Base-by-base conservation (phyloP, 37 sponge, comb jelly and placozoan species). In the Halisarca cf. caerulea region DNA sequence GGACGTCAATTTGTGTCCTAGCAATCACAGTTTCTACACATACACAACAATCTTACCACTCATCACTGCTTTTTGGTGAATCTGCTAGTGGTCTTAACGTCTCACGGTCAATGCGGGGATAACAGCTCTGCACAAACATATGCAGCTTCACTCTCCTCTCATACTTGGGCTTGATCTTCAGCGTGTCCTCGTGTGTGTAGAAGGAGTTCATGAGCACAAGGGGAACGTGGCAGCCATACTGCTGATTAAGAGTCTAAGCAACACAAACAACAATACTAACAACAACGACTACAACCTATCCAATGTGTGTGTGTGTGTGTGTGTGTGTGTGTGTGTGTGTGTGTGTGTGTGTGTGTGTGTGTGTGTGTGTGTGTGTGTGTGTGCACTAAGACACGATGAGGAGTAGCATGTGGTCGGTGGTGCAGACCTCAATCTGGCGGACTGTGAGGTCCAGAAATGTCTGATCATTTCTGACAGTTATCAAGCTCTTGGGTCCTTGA, bases 201-300 rank as follows among this genome's bases (percentile, higher is more conserved):
- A 94, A 94, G 7, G 99, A 98, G 84, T 98, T 96, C 99, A 98
- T 98, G 38, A 98, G 89, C 0, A 98, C 99, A 9, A 98, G 88
- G 25, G 99, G 99, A 27, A 98, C 95, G 44, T 86, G 57, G 58
- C 85, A 87, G 23, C 55, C 68, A 51, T 96, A 94, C 78, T 86
- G 88, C 27, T 84, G 66, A 59, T 98, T 98, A 37, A 98, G 79
- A 23, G 69, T 82, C 99, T 97, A 81, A 81, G 32, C 36, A 68
- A 51, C 64, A 80, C 20, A 24, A 42, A 47, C 18, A 68, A 45
- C 21, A n/a, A n/a, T n/a, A n/a, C n/a, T n/a, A n/a, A n/a, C n/a
- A n/a, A n/a, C n/a, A n/a, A n/a, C n/a, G 80, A 44, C 25, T 43
- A 51, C 20, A n/a, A 35, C n/a, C 24, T 14, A 64, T 33, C 28